Evolutionary conservation across 2,113 vertebrate genomes (phyloP).

Genomic region (Oreochromis tanganicae): DNA sequence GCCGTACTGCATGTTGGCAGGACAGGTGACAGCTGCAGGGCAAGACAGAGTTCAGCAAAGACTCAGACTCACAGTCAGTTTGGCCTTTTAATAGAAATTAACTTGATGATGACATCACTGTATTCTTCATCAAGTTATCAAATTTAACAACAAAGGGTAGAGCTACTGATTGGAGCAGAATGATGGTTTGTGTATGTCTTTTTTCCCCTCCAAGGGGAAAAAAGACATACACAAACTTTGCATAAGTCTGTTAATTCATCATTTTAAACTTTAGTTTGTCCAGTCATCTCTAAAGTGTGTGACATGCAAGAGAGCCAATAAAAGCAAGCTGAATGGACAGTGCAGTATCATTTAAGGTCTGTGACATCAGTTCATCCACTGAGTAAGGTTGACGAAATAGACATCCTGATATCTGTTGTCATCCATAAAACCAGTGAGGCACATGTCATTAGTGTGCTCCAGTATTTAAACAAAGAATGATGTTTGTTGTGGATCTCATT

Average conservation of each 20-base stretch:
- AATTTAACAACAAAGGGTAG: background rate
- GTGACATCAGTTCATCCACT: background rate
- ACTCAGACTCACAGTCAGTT: background rate
- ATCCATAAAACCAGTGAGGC: background rate
- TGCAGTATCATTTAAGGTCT: background rate
- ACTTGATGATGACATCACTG: background rate
- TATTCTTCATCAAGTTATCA: background rate
- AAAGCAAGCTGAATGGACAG: background rate
- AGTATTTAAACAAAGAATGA: background rate
- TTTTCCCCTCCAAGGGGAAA: background rate
- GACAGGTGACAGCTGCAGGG: slow-evolving; percentile 79
- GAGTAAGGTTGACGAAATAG: background rate
- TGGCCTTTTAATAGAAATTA: background rate
- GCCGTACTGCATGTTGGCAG: slow-evolving; percentile 86
- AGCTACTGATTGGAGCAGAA: background rate
- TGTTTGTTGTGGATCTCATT: background rate
- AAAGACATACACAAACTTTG: background rate
- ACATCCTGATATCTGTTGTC: background rate
- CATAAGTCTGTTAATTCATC: background rate
- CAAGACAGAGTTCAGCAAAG: background rate
- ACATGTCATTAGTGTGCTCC: background rate
- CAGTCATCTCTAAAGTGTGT: background rate
- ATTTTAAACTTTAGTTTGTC: background rate
- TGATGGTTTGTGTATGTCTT: background rate
- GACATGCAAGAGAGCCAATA: background rate